Base-by-base conservation (phyloP, 2,113 vertebrate species). In the Callopanchax toddi region DNA sequence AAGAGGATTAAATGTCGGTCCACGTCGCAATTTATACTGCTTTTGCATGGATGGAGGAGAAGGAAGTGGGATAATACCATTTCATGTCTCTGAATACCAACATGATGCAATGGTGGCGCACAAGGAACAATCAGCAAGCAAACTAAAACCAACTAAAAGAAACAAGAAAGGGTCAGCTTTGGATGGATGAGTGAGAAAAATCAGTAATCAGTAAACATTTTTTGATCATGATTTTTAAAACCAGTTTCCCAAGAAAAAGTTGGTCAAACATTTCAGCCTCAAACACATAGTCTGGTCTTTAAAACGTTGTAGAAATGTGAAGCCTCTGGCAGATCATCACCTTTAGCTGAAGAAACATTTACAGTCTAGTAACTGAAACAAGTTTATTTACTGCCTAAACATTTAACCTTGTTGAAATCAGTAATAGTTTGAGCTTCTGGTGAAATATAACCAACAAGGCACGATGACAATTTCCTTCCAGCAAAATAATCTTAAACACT, bases 1-100 rank as follows among this genome's bases (percentile, higher is more conserved):
- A 90, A 91, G 83, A 76, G 86, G 92, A 93, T 93, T 92, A 93
- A 72, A 52, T 69, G 72, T 72, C 73, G 87, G 89, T 88, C 86
- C 88, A 81, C 76, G 58, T 86, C 83, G 87, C 76, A 78, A 79
- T 89, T 91, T 86, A 82, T 86, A 62, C 84, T 57, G 78, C 71
- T 83, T 81, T 85, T 88, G 86, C 71, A 53, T 83, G 87, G 84
- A 89, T 54, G 68, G 69, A 78, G 74, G 80, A 87, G 83, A 92
- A 74, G 75, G 78, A 78, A 78, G 86, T 82, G 87, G 84, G 87
- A 92, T 91, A 90, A 92, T 89, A 75, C 69, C 61, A 81, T 92
- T 91, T 87, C 74, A 85, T 89, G 87, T 89, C 67, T 79, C 74
- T 81, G 79, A 87, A 71, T 67, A 39, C 58, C 20, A 8, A 63